These are phyloP conservation scores for Athetis lepigone DNA, from an alignment of 2,888 invertebrate genomes.

Conservation along the genomic window DNA sequence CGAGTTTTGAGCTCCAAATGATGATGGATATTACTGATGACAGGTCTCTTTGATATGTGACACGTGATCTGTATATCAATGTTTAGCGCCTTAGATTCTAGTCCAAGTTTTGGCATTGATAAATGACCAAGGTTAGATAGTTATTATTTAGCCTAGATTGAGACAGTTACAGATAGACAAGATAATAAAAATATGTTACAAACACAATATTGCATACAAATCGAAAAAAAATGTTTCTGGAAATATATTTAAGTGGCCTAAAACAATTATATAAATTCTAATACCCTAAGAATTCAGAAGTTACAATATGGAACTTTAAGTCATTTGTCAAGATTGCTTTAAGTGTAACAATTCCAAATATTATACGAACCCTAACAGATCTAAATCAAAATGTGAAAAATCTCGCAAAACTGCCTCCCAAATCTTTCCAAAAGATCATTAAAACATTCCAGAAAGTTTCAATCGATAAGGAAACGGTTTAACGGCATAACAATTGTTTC, in stretches of 20 bases:
- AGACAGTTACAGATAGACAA: too few species aligned
- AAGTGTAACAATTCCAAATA: background rate
- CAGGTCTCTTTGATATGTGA: background rate
- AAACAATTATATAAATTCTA: background rate
- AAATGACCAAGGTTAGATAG: too few species aligned
- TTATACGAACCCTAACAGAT: background rate
- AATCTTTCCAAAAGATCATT: background rate
- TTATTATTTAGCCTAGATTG: too few species aligned
- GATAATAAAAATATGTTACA: too few species aligned
- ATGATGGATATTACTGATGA: background rate
- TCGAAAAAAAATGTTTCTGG: too few species aligned
- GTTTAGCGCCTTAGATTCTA: background rate
- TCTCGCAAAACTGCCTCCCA: background rate
- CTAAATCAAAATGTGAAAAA: background rate
- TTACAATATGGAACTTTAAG: background rate
- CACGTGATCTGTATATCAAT: background rate
- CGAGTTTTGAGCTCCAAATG: background rate
- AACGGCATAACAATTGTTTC: conserved; percentile 24
- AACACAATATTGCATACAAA: too few species aligned
- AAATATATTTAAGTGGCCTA: too few species aligned
- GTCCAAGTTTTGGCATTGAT: too few species aligned
- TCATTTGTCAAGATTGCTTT: background rate
- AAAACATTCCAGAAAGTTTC: background rate
- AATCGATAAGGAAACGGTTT: conserved; percentile 11
- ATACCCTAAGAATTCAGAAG: background rate